Percentiles rank a stretch among this genome's conserved stretches.
phyloP scores from a whole-genome alignment of 2,888 invertebrate species.

The Euphydryas editha region DNA sequence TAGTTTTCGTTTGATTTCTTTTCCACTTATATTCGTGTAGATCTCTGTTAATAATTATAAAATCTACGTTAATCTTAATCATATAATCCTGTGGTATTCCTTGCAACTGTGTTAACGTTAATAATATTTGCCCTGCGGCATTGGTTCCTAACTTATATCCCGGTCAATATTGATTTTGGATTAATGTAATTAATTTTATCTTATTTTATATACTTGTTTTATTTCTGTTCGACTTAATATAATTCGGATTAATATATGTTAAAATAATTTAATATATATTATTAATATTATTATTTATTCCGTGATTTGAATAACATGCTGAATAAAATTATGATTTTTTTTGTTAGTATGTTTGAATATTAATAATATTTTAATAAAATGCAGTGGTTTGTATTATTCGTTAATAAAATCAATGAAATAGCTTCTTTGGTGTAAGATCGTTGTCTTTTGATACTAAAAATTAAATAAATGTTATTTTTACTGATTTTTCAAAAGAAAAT shows the following conservation, averaged over 20 bases:
- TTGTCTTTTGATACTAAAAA: too few relatives aligned
- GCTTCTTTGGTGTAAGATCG: too few relatives aligned
- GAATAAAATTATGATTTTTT: too few relatives aligned
- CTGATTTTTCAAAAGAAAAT: neutral
- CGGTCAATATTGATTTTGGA: constrained; percentile 21
- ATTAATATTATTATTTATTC: too few relatives aligned
- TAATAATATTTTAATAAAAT: too few relatives aligned
- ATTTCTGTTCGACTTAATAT: too few relatives aligned
- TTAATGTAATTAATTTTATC: constrained; percentile 24
- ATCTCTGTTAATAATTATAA: neutral
- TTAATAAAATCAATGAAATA: too few relatives aligned
- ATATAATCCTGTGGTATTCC: neutral
- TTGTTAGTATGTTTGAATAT: too few relatives aligned
- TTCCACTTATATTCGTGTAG: neutral
- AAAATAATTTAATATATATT: too few relatives aligned
- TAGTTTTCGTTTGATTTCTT: neutral
- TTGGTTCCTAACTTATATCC: constrained; percentile 14
- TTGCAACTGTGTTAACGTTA: constrained; percentile 20
- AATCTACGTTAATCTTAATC: neutral
- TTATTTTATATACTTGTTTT: neutral
- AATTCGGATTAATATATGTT: too few relatives aligned
- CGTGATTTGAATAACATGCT: too few relatives aligned
- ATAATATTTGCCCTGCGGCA: constrained; percentile 20
- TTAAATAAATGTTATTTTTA: neutral
- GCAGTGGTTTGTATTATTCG: too few relatives aligned